These are phyloP conservation scores for Aromia moschata DNA, from an alignment of 2,888 invertebrate genomes.

Conservation along the genomic window DNA sequence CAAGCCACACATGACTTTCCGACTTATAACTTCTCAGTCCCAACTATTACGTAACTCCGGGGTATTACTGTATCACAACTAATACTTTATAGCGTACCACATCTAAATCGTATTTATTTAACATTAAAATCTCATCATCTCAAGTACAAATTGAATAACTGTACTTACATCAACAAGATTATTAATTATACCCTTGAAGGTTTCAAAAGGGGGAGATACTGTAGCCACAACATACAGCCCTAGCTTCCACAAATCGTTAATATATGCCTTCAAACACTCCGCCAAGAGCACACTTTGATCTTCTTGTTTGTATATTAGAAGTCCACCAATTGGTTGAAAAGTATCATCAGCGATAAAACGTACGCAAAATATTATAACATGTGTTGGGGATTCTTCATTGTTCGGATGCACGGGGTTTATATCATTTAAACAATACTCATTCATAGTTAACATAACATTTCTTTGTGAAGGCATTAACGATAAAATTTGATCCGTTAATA, in stretches of 20 bases:
- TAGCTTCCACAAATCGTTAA: slow-evolving; percentile 40
- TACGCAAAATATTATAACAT: slow-evolving; percentile 35
- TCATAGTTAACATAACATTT: slow-evolving; percentile 37
- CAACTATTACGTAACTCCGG: no score
- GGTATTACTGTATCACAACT: no score
- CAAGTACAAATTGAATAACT: no score
- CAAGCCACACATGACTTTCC: no score
- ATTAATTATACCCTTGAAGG: slow-evolving; percentile 36
- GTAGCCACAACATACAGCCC: slow-evolving; percentile 38
- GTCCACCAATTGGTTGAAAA: slow-evolving; percentile 41
- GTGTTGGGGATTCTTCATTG: slow-evolving; percentile 28
- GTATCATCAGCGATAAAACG: slow-evolving; percentile 30
- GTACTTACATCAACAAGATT: slow-evolving; percentile 36
- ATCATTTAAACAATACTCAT: slow-evolving; percentile 29
- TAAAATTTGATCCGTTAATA: slow-evolving; percentile 32
- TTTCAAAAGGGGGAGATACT: slow-evolving; percentile 37
- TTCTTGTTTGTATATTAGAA: slow-evolving; percentile 32
- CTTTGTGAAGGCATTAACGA: slow-evolving; percentile 32
- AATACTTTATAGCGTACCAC: no score
- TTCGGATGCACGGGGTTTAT: slow-evolving; percentile 33
- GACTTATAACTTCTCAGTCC: no score
- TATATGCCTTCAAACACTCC: slow-evolving; percentile 37
- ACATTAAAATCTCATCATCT: no score
- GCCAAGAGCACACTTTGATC: slow-evolving; percentile 36
- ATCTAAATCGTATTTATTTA: no score